These are phyloP conservation scores for Cacatua alba DNA, from an alignment of 2,113 vertebrate species.

Conservation along the genomic window DNA sequence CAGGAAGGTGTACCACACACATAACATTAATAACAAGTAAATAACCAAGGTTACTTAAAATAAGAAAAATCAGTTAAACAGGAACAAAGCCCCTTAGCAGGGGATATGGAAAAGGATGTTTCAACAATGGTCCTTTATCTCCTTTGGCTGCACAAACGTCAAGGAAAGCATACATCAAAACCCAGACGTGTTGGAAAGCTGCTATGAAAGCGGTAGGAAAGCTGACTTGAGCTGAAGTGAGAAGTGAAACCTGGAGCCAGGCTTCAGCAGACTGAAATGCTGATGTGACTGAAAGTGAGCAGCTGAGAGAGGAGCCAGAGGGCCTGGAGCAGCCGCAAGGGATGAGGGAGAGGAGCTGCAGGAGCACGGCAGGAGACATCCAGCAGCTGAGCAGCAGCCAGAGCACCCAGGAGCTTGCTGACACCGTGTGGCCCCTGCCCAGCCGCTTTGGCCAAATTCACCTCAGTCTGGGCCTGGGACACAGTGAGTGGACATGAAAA, in stretches of 20 bases:
- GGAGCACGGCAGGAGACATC: background rate
- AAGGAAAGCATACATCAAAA: slow-evolving; percentile 34
- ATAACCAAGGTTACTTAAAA: background rate
- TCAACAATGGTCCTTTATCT: slow-evolving; percentile 12
- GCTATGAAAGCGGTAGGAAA: background rate
- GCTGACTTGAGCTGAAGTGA: slow-evolving; percentile 3
- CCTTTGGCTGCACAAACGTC: background rate
- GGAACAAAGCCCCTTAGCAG: background rate
- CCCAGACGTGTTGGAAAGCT: background rate
- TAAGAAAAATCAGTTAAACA: background rate
- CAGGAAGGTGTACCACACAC: background rate
- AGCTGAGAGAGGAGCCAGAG: background rate
- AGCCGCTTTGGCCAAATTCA: background rate
- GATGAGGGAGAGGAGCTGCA: background rate
- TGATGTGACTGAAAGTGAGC: background rate
- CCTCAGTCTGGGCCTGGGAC: background rate
- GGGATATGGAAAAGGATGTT: background rate
- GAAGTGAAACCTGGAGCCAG: slow-evolving; percentile 38
- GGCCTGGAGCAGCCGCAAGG: background rate
- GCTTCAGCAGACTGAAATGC: background rate
- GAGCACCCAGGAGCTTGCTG: accelerated
- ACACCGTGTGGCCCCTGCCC: background rate
- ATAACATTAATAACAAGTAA: background rate
- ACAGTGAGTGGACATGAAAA: background rate
- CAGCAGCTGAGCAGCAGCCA: background rate